phyloP scores from a whole-genome alignment of 2,888 invertebrate species.

The Chydorus sphaericus region DNA sequence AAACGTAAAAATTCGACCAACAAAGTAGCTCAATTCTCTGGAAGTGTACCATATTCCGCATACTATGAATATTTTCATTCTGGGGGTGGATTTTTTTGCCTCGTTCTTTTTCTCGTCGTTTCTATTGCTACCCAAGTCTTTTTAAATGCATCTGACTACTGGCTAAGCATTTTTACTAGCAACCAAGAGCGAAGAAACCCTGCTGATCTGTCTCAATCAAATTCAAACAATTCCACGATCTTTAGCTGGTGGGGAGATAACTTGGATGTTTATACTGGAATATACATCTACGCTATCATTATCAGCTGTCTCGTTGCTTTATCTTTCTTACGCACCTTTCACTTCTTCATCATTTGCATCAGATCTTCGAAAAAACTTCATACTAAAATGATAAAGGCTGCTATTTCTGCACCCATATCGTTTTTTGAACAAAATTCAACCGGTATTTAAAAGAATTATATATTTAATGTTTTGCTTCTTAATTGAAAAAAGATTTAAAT shows the following conservation, averaged over 20 bases:
- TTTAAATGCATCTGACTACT: constrained; percentile 39
- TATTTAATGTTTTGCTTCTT: no score
- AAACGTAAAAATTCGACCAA: constrained; percentile 24
- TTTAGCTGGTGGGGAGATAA: no score
- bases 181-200: neutral
- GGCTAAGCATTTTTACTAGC: neutral
- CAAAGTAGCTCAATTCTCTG: constrained; percentile 15
- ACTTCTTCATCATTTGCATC: constrained; percentile 29
- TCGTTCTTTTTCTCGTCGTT: constrained; percentile 40
- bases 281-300: constrained; percentile 28
- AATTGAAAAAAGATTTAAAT: neutral
- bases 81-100: constrained; percentile 44
- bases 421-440: constrained; percentile 82
- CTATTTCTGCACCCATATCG: constrained; percentile 31
- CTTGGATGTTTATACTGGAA: constrained; percentile 23
- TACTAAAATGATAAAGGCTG: constrained; percentile 32
- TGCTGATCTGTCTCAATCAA: no score
- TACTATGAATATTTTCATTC: constrained; percentile 50
- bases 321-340: constrained; percentile 28
- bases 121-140: constrained; percentile 44
- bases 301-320: constrained; percentile 26
- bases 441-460: no score
- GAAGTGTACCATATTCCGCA: constrained; percentile 19
- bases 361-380: constrained; percentile 32
- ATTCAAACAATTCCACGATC: no score